phyloP scores from a whole-genome alignment of 2,113 vertebrate species.

The Strix uralensis region DNA sequence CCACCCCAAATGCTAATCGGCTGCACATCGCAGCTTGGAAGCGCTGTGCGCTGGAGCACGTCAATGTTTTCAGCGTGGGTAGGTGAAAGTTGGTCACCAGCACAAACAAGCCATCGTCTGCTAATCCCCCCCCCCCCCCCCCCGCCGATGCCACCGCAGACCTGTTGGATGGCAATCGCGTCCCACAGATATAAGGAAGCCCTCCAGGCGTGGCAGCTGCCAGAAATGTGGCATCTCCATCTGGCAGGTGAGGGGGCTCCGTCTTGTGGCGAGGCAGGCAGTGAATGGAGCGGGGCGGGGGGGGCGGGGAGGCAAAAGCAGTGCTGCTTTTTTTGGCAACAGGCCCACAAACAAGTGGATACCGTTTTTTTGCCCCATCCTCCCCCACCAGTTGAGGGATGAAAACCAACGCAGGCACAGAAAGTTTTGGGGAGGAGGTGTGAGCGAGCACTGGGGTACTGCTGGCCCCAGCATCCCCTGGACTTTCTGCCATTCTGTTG shows the following conservation, averaged over 20 bases:
- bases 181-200: not conserved
- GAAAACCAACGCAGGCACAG: not conserved
- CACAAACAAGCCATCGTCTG: not conserved
- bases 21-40: not conserved
- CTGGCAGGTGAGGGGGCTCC: not conserved
- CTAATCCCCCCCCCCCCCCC: not conserved
- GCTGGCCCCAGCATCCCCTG: not conserved
- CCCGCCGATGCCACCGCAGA: rapidly evolving
- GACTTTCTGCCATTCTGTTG: not conserved
- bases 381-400: not conserved
- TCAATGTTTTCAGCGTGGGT: not conserved
- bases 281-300: rapidly evolving
- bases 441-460: not conserved
- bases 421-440: not conserved
- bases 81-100: not conserved
- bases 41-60: not conserved
- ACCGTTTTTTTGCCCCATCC: not conserved
- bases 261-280: not conserved
- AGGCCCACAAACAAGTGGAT: not conserved
- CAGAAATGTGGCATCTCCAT: not conserved
- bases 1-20: not conserved
- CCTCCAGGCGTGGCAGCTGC: not conserved
- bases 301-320: not conserved
- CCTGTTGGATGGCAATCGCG: not conserved
- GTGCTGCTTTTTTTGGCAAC: not conserved